A percentile compares a stretch with the other conserved stretches of the same genome.
Conservation (phyloP, 2,797 vertebrate genomes). For the Anolis apletophallus region DNA sequence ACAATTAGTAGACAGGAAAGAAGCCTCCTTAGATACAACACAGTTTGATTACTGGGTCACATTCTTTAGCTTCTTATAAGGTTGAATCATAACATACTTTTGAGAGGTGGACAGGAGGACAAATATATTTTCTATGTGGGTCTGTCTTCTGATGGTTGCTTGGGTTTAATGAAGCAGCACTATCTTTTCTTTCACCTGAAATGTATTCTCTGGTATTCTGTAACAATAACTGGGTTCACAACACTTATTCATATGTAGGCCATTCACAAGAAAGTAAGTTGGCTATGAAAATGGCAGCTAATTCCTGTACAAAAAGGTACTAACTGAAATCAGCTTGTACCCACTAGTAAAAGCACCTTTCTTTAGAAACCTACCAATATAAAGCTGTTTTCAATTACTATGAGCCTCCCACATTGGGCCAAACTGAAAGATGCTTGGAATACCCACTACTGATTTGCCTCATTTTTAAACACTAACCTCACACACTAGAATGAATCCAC, state of each 20-base stretch:
- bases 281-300: too few species aligned
- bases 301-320: too few species aligned
- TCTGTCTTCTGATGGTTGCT: background rate
- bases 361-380: too few species aligned
- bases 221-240: background rate
- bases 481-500: too few species aligned
- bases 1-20: background rate
- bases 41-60: background rate
- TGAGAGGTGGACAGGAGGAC: background rate
- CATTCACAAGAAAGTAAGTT: too few species aligned
- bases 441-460: background rate
- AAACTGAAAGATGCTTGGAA: background rate
- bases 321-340: too few species aligned
- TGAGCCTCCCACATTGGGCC: background rate
- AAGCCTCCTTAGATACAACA: background rate
- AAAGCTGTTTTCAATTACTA: background rate
- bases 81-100: background rate
- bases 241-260: too few species aligned
- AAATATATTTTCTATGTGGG: background rate
- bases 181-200: background rate
- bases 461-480: background rate
- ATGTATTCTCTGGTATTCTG: background rate
- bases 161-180: background rate
- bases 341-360: too few species aligned
- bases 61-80: background rate